These are phyloP conservation scores for Nesidiocoris tenuis DNA, from an alignment of 2,888 invertebrate species.

Conservation along the genomic window DNA sequence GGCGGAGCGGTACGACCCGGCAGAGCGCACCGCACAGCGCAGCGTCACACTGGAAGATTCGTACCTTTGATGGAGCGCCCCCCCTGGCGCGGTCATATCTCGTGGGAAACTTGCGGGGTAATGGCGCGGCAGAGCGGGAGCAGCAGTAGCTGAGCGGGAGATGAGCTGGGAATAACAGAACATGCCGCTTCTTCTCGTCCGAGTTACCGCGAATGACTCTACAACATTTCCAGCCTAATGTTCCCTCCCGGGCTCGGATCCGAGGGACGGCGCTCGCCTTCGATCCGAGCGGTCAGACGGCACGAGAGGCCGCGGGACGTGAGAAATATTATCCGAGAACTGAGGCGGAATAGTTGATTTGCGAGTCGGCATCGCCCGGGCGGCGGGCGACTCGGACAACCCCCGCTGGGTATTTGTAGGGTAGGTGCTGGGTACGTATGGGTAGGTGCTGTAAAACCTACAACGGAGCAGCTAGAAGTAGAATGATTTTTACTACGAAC, in stretches of 20 bases:
- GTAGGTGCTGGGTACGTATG: too few species aligned
- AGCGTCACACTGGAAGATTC: background rate
- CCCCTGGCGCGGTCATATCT: background rate
- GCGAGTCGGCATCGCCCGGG: too few species aligned
- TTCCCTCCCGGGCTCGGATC: background rate
- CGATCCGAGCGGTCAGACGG: too few species aligned
- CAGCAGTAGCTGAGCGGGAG: background rate
- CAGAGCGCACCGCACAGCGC: background rate
- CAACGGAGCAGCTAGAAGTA: too few species aligned
- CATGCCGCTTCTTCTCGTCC: background rate
- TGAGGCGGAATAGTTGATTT: too few species aligned
- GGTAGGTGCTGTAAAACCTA: too few species aligned
- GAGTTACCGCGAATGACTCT: conserved; percentile 32
- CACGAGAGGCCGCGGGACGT: too few species aligned
- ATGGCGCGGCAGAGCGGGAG: background rate
- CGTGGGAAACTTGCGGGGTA: background rate
- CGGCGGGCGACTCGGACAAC: too few species aligned
- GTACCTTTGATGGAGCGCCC: background rate
- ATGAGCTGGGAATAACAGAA: background rate
- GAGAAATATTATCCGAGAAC: too few species aligned
- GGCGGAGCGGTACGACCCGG: background rate
- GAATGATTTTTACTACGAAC: too few species aligned
- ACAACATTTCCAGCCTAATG: conserved; percentile 29
- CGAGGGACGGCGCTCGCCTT: background rate
- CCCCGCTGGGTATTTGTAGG: too few species aligned